phyloP scores from a whole-genome alignment of 1,140 invertebrate genomes.

The Apis laboriosa region DNA sequence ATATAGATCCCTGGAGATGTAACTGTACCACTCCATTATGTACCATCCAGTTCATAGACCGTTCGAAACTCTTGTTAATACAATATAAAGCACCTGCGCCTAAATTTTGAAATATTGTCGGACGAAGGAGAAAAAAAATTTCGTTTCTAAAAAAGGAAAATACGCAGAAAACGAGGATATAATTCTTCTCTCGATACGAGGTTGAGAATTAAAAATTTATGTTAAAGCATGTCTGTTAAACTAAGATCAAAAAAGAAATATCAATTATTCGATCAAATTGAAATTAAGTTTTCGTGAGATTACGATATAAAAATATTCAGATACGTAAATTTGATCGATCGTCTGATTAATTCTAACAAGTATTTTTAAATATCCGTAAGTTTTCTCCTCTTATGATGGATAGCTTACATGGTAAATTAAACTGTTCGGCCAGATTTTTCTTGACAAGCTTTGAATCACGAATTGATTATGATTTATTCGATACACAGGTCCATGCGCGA shows the following conservation, averaged over 20 bases:
- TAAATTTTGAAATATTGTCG: background rate
- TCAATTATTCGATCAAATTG: background rate
- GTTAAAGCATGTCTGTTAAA: too few relatives aligned
- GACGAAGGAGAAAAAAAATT: background rate
- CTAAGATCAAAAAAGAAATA: too few relatives aligned
- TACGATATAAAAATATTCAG: background rate
- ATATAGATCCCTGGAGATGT: constrained; percentile 31
- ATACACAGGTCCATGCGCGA: too few relatives aligned
- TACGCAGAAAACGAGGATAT: too few relatives aligned
- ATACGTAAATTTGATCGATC: background rate
- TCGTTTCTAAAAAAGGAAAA: too few relatives aligned
- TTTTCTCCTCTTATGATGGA: background rate
- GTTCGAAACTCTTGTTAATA: constrained; percentile 15
- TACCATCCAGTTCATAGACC: background rate
- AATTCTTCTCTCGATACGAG: too few relatives aligned
- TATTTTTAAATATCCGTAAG: background rate
- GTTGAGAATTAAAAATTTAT: too few relatives aligned
- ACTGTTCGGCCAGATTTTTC: background rate
- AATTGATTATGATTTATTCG: background rate
- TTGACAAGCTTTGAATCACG: background rate
- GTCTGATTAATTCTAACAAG: background rate
- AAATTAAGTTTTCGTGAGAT: background rate
- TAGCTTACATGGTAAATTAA: background rate
- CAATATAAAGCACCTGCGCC: background rate
- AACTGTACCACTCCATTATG: constrained; percentile 22